phyloP scores from a whole-genome alignment of 2,113 vertebrate genomes.

The Ardeotis arabs region DNA sequence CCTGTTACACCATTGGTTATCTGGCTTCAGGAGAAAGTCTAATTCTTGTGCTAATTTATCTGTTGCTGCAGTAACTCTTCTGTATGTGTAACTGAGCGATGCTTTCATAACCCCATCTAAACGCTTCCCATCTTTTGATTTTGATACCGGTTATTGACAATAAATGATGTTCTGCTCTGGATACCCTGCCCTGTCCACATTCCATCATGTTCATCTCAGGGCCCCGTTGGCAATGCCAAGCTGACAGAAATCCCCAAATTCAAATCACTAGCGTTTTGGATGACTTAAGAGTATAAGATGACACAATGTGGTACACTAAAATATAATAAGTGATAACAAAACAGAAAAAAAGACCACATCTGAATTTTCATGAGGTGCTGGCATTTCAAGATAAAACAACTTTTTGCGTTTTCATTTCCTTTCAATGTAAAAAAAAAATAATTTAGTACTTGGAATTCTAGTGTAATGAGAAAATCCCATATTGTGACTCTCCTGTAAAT shows the following conservation, averaged over 20 bases:
- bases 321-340: not conserved
- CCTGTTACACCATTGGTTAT: not conserved
- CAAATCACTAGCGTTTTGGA: not conserved
- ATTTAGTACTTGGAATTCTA: not conserved
- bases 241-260: not conserved
- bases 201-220: not conserved
- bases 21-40: not conserved
- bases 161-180: not conserved
- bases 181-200: not conserved
- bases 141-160: not conserved
- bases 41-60: not conserved
- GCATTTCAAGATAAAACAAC: not conserved
- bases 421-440: not conserved
- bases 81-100: not conserved
- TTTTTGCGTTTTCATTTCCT: not conserved
- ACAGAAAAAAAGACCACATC: not conserved
- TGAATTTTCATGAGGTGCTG: not conserved
- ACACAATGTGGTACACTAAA: not conserved
- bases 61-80: not conserved
- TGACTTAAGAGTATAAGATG: not conserved
- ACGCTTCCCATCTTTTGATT: not conserved
- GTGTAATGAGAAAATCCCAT: not conserved
- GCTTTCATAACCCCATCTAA: not conserved
- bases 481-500: not conserved
- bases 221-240: not conserved